Base-by-base conservation (phyloP, 2,888 invertebrate genomes). In the Isotomurus palustris region DNA sequence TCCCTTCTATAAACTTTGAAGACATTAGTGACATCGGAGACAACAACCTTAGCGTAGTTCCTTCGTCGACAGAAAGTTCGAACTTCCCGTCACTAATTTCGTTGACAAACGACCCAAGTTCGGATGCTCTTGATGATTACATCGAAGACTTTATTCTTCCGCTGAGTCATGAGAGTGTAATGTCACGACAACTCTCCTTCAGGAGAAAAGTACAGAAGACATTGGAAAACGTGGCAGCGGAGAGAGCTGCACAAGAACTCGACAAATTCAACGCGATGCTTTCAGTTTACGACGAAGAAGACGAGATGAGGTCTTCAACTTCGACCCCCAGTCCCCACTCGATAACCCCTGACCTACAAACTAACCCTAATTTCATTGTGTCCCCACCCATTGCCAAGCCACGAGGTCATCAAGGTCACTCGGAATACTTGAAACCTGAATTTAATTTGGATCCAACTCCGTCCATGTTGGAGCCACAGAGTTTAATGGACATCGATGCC, bases 91-190 rank as follows among this genome's bases (percentile, higher is more conserved):
- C 4, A 21, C 49, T n/a, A n/a, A n/a, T n/a, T n/a, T n/a, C n/a
- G n/a, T n/a, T n/a, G n/a, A n/a, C n/a, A 8, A 32, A n/a, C 10
- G 35, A 49, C 32, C 27, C 12, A 10, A 41, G 41, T 10, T 40
- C 49, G 1, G 62, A 67, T 52, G 68, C 57, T 10, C 55, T 69
- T 27, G 73, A 73, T 48, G 73, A 73, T 51, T 73, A 73, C 58
- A 69, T 72, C 50, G 73, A 73, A 59, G 73, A 73, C 40, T 73
- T 69, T 56, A 71, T 68, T 41, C 68, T 73, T 40, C 73, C 73
- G 1, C 57, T 70, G 50, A 72, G 71, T n/a, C 72, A 73, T 64
- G 72, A 73, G 60, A 70, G 70, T 57, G 72, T 72, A 21, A 72
- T 73, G 70, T 70, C 70, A 36, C 64, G 73, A 35, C 72, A 72